These are phyloP conservation scores for Tragelaphus scriptus DNA, from an alignment of 2,113 vertebrate genomes.

Conservation along the genomic window DNA sequence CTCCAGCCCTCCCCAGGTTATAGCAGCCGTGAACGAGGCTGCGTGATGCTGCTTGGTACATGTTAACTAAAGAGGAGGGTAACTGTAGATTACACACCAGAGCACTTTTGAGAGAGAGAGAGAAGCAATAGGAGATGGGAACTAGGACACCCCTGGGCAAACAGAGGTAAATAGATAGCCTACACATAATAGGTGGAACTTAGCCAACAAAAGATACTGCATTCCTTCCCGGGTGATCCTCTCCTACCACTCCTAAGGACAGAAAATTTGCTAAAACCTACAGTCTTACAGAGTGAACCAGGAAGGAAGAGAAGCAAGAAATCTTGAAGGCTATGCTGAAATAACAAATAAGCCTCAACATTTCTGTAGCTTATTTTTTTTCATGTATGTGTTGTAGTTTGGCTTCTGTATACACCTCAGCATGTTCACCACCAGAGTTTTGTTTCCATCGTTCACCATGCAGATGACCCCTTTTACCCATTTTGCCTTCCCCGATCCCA, in stretches of 20 bases:
- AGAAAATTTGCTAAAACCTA: background rate
- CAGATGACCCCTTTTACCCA: background rate
- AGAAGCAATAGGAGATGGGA: background rate
- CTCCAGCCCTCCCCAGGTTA: background rate
- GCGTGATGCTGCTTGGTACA: accelerated
- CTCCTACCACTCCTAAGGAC: background rate
- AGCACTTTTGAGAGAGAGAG: background rate
- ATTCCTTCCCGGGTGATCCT: background rate
- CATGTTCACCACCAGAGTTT: too few species aligned
- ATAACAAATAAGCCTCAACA: background rate
- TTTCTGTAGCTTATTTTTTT: background rate
- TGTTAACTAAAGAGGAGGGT: background rate
- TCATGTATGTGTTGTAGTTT: background rate
- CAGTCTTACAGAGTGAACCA: background rate
- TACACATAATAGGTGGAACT: background rate
- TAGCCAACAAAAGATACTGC: background rate
- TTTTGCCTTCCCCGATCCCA: background rate
- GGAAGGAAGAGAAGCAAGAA: background rate
- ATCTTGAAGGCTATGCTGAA: background rate
- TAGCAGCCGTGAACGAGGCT: background rate
- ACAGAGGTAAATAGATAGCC: background rate
- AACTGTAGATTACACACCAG: background rate
- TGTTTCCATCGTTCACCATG: background rate
- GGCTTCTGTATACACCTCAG: background rate
- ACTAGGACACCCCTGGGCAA: background rate